These are phyloP conservation scores for Ischnus inquisitorius DNA, from an alignment of 2,888 invertebrate species.

Conservation along the genomic window DNA sequence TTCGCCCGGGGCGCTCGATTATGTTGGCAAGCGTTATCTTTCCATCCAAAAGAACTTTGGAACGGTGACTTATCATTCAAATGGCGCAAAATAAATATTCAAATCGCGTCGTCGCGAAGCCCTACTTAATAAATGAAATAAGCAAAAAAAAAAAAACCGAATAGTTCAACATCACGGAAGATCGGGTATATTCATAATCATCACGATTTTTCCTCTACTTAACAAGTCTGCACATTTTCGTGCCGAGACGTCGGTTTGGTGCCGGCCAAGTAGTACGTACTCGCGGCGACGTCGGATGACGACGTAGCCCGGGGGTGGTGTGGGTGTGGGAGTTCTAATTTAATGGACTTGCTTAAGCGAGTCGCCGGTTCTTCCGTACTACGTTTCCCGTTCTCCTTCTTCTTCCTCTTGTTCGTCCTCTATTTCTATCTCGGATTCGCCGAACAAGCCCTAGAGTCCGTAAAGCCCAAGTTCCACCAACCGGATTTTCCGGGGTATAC, in stretches of 20 bases:
- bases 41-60: too few relatives aligned
- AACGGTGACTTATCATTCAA: too few relatives aligned
- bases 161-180: background rate
- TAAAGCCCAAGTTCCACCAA: conserved; percentile 45
- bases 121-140: background rate
- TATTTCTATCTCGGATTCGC: conserved; percentile 37
- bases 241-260: conserved; percentile 2
- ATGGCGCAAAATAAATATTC: too few relatives aligned
- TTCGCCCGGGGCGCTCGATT: too few relatives aligned
- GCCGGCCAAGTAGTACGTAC: background rate
- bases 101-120: too few relatives aligned
- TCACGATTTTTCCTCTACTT: conserved; percentile 1
- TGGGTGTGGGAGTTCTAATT: conserved; percentile 41
- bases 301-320: conserved; percentile 11
- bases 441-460: conserved; percentile 33
- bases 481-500: conserved; percentile 45
- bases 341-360: conserved; percentile 55
- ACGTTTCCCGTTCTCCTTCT: conserved; percentile 20
- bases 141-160: conserved; percentile 5
- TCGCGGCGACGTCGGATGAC: conserved; percentile 12
- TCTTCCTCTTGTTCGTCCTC: conserved; percentile 8
- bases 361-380: conserved; percentile 42
- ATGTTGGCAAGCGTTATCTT: too few relatives aligned
- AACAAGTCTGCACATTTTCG: conserved; percentile 23
- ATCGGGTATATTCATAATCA: conserved; percentile 6